These are phyloP conservation scores for Ataeniobius toweri DNA, from an alignment of 2,797 vertebrate species.

Conservation along the genomic window DNA sequence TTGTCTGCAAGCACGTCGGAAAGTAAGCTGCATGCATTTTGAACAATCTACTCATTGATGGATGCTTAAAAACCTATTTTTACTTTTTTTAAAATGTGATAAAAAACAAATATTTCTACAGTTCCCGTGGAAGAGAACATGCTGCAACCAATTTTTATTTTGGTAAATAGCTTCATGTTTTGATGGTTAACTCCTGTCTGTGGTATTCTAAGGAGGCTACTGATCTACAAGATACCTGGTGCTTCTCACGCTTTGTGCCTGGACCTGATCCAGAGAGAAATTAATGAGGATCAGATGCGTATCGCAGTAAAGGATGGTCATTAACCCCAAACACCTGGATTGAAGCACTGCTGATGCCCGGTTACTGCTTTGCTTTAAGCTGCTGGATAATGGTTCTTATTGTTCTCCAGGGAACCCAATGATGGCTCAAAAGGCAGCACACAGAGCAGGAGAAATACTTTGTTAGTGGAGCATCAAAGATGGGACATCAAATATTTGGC, in stretches of 20 bases:
- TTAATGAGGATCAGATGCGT: constrained; percentile 52
- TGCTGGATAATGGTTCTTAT: constrained; percentile 64
- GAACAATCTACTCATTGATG: constrained; percentile 3
- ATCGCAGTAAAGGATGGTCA: constrained; percentile 64
- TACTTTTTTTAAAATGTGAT: not conserved
- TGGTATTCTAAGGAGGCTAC: not conserved
- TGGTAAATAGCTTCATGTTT: not conserved
- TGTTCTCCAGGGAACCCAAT: constrained; percentile 66
- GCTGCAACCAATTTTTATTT: not conserved
- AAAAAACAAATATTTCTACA: not conserved
- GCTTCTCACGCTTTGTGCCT: not conserved
- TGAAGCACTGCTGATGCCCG: constrained; percentile 36
- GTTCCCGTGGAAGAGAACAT: not conserved
- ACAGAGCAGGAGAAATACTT: constrained; percentile 70
- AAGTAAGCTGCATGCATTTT: not conserved
- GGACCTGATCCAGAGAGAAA: constrained; percentile 31
- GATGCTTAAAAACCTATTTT: not conserved
- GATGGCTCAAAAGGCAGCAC: constrained; percentile 40
- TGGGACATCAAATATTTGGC: not conserved
- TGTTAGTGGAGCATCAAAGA: constrained; percentile 72
- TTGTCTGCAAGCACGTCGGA: constrained; percentile 4
- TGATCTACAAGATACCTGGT: not conserved
- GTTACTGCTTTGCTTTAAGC: constrained; percentile 40
- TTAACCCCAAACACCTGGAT: constrained; percentile 71
- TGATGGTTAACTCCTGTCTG: not conserved